Percentiles rank a stretch among this genome's conserved stretches.
phyloP scores from a whole-genome alignment of 2,797 vertebrate species.

The Threskiornis aethiopicus region DNA sequence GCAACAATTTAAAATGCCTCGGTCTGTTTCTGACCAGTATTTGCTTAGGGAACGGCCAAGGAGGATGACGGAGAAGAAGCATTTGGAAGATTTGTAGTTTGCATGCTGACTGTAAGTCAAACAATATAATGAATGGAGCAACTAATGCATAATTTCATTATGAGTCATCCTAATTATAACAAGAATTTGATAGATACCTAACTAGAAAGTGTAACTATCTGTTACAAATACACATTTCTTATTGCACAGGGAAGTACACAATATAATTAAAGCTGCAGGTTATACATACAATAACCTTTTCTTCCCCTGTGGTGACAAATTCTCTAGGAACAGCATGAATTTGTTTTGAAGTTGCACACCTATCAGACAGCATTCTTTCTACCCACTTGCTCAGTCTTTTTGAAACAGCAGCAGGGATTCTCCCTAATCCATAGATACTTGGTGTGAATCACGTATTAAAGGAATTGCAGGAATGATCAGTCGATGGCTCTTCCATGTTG shows the following conservation, averaged over 20 bases:
- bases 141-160: constrained; percentile 65
- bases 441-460: constrained; percentile 20
- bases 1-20: not conserved
- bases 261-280: constrained; percentile 42
- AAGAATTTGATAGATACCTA: constrained; percentile 66
- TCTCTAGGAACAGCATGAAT: not conserved
- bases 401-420: not conserved
- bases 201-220: constrained; percentile 66
- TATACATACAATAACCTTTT: not conserved
- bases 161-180: constrained; percentile 72
- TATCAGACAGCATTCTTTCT: not conserved
- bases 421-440: constrained; percentile 4
- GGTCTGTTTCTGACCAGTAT: not conserved
- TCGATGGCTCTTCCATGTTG: not conserved
- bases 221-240: constrained; percentile 63
- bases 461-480: not conserved
- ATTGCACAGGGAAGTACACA: constrained; percentile 40
- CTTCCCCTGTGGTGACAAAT: not conserved
- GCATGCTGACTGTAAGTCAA: constrained; percentile 10
- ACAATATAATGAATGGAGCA: constrained; percentile 57
- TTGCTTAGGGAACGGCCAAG: not conserved
- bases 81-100: constrained; percentile 38
- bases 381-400: not conserved
- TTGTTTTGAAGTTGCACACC: constrained; percentile 2
- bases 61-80: not conserved